Evolutionary conservation across 2,113 vertebrate genomes (phyloP).

Genomic region (Engraulis encrasicolus): DNA sequence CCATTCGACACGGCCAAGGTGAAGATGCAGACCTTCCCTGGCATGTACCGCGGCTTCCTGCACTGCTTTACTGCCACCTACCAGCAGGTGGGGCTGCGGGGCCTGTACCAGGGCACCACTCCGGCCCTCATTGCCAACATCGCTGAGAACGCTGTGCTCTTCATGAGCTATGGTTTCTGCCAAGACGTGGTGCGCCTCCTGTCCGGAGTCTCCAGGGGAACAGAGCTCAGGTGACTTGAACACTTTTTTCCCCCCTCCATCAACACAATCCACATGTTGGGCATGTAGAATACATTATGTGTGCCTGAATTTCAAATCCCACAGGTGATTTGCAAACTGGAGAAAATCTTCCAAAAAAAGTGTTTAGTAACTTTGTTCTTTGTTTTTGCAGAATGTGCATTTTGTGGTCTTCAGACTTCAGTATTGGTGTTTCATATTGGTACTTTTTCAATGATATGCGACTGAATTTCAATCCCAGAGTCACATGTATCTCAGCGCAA

Average conservation of each 20-base stretch:
- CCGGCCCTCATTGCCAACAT: constrained; percentile 93
- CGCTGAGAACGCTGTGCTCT: constrained; percentile 93
- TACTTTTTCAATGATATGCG: too few species aligned
- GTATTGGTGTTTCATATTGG: too few species aligned
- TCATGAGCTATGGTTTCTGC: constrained; percentile 98
- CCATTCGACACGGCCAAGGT: constrained; percentile 95
- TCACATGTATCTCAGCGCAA: too few species aligned
- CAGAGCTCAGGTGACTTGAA: constrained; percentile 83
- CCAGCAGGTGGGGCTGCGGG: constrained; percentile 85
- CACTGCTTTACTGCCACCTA: constrained; percentile 88
- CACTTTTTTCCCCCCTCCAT: too few species aligned
- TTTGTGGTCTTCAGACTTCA: too few species aligned
- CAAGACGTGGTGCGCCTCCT: constrained; percentile 85
- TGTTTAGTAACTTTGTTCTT: too few species aligned
- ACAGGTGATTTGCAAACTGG: too few species aligned
- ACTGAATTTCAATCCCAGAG: too few species aligned
- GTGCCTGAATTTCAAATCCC: too few species aligned
- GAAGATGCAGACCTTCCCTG: constrained; percentile 97
- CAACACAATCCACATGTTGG: neutral
- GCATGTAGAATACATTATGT: too few species aligned
- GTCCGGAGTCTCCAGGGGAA: constrained; percentile 75
- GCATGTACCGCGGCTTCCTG: constrained; percentile 84
- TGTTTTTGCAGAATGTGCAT: too few species aligned
- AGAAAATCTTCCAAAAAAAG: too few species aligned
- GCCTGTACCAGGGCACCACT: constrained; percentile 92